Evolutionary conservation across 2,113 vertebrate species (phyloP), one percentile per base, ranked within the genome.

Genomic region (Xyrauchen texanus): DNA sequence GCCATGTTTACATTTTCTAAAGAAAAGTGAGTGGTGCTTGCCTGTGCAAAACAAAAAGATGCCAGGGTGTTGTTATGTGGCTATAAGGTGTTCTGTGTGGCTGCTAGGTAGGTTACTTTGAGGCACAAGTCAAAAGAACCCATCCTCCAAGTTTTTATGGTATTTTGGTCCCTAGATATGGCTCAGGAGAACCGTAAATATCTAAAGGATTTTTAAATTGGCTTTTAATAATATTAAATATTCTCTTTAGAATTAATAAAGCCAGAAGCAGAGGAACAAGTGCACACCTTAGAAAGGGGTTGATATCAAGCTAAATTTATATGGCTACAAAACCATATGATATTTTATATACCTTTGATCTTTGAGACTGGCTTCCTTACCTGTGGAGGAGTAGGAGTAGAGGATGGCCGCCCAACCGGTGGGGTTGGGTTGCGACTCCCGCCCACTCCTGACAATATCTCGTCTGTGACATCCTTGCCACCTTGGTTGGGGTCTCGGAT

Each of bases 401-500:
- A 95, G 63, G 93, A 93, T 53, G 96, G 94, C 66, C 94, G 92
- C 47, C 94, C 91, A 0, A 95, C 94, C 71, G 98, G 98, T 42
- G 98, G 98, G 0, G 97, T 98, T 66, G 97, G 95, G 87, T 98
- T 99, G 87, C 97, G 94, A 93, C 98, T 99, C 84, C 96, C 81
- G 5, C 76, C 81, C 60, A 83, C 79, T 53, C 81, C 93, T 16
- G 96, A 98, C 97, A 99, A 95, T 86, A 99, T 99, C 89, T 99
- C 98, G 76, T 99, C 98, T 0, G 98, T 99, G 91, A 99, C 96
- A 80, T 99, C 98, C 91, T 93, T 96, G 85, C 98, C 98, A 8
- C 97, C 97, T 88, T 98, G 98, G 91, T 97, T 99, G 74, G 97
- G 98, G 91, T 99, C 98, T 78, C 98, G 93, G 88, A 99, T 99